phyloP scores from a whole-genome alignment of 1,140 invertebrate species.

The Cherax destructor region DNA sequence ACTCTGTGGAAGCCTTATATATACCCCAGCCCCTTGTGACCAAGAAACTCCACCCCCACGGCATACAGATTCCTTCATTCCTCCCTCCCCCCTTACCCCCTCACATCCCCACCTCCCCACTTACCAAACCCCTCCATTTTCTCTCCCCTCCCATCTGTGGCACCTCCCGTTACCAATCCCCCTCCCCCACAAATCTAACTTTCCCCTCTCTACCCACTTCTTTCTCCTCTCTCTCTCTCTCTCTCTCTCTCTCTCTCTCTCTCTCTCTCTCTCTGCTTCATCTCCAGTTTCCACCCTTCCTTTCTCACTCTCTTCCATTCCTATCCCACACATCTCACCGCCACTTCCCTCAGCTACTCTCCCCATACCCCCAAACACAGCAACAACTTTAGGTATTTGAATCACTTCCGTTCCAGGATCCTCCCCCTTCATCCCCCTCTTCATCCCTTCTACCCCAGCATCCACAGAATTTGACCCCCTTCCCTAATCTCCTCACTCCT shows the following conservation, averaged over 20 bases:
- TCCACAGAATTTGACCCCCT: not conserved
- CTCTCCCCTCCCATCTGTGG: no score
- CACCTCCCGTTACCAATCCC: no score
- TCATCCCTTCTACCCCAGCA: not conserved
- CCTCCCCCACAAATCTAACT: no score
- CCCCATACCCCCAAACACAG: not conserved
- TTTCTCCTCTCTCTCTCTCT: not conserved
- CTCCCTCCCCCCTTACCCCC: no score
- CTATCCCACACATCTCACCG: not conserved
- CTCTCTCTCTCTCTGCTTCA: not conserved
- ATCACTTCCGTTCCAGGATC: not conserved
- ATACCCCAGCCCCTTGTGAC: no score
- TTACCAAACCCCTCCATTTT: no score
- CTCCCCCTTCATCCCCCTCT: not conserved
- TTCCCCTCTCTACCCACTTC: not conserved
- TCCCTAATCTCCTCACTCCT: not conserved
- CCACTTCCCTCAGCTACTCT: no score
- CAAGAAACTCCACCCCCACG: not conserved
- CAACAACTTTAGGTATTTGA: conserved; percentile 2
- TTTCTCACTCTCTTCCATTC: not conserved
- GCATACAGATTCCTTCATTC: no score
- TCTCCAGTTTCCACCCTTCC: not conserved
- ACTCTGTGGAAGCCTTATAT: no score
- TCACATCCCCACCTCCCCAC: no score
- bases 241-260: not conserved